A percentile compares a stretch with the other conserved stretches of the same genome.
Evolutionary conservation across 2,797 vertebrate genomes (phyloP).

Genomic region (Aldrovandia affinis): DNA sequence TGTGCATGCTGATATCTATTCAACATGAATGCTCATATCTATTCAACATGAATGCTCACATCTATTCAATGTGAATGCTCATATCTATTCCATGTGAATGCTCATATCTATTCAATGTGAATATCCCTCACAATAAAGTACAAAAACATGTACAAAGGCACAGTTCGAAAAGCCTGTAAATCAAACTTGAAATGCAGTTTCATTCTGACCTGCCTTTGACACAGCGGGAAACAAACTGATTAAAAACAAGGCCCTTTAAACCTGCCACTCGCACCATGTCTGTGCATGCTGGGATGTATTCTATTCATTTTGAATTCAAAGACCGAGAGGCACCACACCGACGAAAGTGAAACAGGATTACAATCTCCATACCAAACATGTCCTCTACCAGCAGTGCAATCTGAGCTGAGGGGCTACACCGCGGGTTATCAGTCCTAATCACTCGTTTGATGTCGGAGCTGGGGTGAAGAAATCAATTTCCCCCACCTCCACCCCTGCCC

Average conservation of each 20-base stretch:
- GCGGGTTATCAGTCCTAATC: slow-evolving; percentile 8
- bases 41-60: too few relatives aligned
- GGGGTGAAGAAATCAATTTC: background rate
- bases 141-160: too few relatives aligned
- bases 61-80: too few relatives aligned
- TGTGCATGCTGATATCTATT: too few relatives aligned
- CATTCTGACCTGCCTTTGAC: background rate
- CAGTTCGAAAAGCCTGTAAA: too few relatives aligned
- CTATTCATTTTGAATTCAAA: background rate
- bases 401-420: slow-evolving; percentile 7
- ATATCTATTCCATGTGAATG: too few relatives aligned
- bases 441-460: slow-evolving; percentile 9
- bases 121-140: too few relatives aligned
- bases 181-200: background rate
- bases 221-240: background rate
- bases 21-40: too few relatives aligned
- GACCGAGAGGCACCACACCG: background rate
- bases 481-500: background rate
- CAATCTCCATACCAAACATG: background rate
- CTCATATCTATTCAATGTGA: too few relatives aligned
- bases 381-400: background rate
- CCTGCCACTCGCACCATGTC: background rate
- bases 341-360: slow-evolving; percentile 7
- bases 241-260: background rate
- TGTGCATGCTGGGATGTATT: background rate